Evolutionary conservation across 64 coral and sea anemone genomes (phyloP), one percentile per base, ranked within the genome.

Genomic region (Platygyra sinensis): DNA sequence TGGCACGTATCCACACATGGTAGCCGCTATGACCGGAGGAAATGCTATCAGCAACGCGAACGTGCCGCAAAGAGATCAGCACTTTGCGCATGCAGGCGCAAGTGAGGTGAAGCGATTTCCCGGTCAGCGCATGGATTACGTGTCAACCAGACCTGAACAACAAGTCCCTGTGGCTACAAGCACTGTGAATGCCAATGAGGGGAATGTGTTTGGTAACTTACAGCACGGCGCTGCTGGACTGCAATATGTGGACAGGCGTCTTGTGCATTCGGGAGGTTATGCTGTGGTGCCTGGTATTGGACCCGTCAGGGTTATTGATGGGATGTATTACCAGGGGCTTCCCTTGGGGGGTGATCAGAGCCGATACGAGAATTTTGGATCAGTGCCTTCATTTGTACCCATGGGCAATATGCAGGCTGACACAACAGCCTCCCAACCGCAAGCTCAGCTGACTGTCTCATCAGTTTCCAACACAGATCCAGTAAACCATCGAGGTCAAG

Each of bases 351-450:
- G 74, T 51, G 95, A 97, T 62, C 82, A 83, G 11, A 91, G 15
- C 65, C 95, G 83, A 27, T 97, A 91, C 74, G 95, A 97, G 72
- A 97, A 97, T 87, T 97, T 97, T 91, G 85, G 83, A 71, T 76
- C 94, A 50, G 90, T 96, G 78, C 88, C 87, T 80, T 89, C 90
- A 62, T 96, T 87, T 89, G 61, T 93, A 62, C 87, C 90, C 60
- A 49, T 94, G 92, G 62, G 61, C 64, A 93, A 86, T 86, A 89
- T 96, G 72, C 87, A 89, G 84, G 87, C 79, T 12, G 90, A 93
- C 73, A 60, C 46, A 72, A 10, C 83, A 86, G 17, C 29, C 27
- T 50, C 39, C 55, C 84, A 72, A 42, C 13, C 29, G 4, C 72
- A 76, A 60, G 30, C 72, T 61, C 71, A 88, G 27, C 50, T 62